These are phyloP conservation scores for Hipparchia sbordonii DNA, from an alignment of 2,888 invertebrate species.

Conservation along the genomic window DNA sequence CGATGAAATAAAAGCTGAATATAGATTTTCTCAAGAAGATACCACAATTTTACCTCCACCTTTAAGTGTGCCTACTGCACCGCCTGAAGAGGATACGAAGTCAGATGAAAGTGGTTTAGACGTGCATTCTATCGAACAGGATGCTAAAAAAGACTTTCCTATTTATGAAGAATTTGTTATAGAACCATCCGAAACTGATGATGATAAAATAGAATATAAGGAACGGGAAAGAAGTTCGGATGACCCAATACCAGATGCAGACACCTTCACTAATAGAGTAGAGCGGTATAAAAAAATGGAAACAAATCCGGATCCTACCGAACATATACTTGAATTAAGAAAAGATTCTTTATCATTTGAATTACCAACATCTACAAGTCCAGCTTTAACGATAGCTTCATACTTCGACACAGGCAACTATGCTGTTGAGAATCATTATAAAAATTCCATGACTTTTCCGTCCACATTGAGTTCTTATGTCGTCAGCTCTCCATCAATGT, in stretches of 20 bases:
- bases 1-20: constrained; percentile 68
- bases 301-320: constrained; percentile 41
- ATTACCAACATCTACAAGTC: constrained; percentile 49
- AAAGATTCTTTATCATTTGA: constrained; percentile 41
- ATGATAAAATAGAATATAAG: constrained; percentile 65
- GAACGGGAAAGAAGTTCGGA: constrained; percentile 55
- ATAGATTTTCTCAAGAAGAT: constrained; percentile 59
- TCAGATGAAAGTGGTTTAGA: constrained; percentile 70
- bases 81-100: constrained; percentile 65
- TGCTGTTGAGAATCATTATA: constrained; percentile 70
- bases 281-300: constrained; percentile 68
- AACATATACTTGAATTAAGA: constrained; percentile 41
- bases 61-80: constrained; percentile 62
- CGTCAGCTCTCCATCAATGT: constrained; percentile 43
- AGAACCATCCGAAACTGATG: constrained; percentile 71
- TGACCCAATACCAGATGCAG: constrained; percentile 51
- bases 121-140: constrained; percentile 73
- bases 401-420: constrained; percentile 78
- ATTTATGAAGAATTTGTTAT: constrained; percentile 69
- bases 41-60: constrained; percentile 50
- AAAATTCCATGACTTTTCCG: constrained; percentile 59
- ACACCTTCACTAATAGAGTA: constrained; percentile 70
- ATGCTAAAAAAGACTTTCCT: constrained; percentile 73
- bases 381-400: constrained; percentile 65
- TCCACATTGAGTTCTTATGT: constrained; percentile 39